These are phyloP conservation scores for Reticulitermes speratus DNA, from an alignment of 1,140 invertebrate genomes.

Conservation along the genomic window DNA sequence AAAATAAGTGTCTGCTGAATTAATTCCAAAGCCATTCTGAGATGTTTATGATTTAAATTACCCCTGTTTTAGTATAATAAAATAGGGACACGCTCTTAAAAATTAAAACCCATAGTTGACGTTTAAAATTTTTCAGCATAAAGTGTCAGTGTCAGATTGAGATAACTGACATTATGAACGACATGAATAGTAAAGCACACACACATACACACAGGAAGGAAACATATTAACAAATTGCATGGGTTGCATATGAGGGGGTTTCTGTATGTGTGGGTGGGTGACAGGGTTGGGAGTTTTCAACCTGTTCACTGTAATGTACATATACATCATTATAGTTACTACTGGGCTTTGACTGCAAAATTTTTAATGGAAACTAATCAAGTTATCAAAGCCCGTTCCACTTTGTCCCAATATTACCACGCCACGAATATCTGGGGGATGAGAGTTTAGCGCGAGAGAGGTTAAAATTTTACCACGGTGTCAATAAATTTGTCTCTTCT, in stretches of 20 bases:
- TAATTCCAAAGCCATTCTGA: too few relatives aligned
- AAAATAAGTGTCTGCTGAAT: too few relatives aligned
- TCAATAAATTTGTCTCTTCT: slow-evolving; percentile 5
- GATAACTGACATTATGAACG: not conserved
- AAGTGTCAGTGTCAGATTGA: not conserved
- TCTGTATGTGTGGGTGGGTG: not conserved
- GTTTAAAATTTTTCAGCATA: too few relatives aligned
- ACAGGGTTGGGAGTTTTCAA: not conserved
- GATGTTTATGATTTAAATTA: too few relatives aligned
- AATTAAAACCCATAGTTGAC: too few relatives aligned
- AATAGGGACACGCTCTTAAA: too few relatives aligned
- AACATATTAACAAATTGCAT: slow-evolving; percentile 5
- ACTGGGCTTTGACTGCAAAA: not conserved
- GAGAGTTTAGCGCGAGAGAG: not conserved
- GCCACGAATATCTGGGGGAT: not conserved
- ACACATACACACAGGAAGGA: not conserved
- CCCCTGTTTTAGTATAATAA: too few relatives aligned
- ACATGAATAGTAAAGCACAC: not conserved
- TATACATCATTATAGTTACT: not conserved
- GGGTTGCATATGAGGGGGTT: not conserved
- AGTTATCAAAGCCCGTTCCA: slow-evolving; percentile 10
- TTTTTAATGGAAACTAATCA: slow-evolving; percentile 17
- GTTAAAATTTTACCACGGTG: not conserved
- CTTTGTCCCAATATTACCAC: not conserved
- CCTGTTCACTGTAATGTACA: not conserved